phyloP scores from a whole-genome alignment of 2,113 vertebrate genomes.

The Ramphastos sulfuratus region DNA sequence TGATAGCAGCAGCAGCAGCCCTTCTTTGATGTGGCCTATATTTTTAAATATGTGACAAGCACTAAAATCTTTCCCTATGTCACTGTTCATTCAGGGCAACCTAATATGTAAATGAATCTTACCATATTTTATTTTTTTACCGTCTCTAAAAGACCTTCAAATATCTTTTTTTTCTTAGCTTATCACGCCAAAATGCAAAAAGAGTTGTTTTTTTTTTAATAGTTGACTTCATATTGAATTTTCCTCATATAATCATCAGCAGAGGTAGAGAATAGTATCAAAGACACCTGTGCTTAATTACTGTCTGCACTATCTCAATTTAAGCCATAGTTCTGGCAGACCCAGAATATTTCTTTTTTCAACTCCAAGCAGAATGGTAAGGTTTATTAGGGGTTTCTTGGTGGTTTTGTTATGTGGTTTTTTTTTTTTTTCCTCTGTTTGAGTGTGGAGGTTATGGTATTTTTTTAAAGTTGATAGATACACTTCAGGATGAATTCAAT shows the following conservation, averaged over 20 bases:
- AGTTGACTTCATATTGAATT: background rate
- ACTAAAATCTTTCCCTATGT: background rate
- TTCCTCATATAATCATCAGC: background rate
- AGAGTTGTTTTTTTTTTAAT: background rate
- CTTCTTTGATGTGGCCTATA: background rate
- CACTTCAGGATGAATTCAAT: background rate
- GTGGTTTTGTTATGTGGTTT: too few species aligned
- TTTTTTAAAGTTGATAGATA: background rate
- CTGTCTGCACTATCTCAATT: background rate
- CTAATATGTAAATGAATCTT: background rate
- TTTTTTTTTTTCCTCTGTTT: background rate
- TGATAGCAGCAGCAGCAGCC: background rate
- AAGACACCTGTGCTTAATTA: background rate
- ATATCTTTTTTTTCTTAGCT: background rate
- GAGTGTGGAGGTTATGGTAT: rapidly evolving
- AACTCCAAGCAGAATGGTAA: background rate
- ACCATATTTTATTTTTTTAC: background rate
- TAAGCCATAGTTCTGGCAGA: background rate
- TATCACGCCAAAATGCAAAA: background rate
- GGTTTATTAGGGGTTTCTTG: rapidly evolving
- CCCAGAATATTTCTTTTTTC: background rate
- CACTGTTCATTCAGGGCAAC: background rate
- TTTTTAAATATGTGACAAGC: background rate
- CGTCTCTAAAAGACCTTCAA: background rate
- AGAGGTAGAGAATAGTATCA: background rate